Evolutionary conservation across 2,888 invertebrate genomes (phyloP).

Genomic region (Nemapogon koenigi): DNA sequence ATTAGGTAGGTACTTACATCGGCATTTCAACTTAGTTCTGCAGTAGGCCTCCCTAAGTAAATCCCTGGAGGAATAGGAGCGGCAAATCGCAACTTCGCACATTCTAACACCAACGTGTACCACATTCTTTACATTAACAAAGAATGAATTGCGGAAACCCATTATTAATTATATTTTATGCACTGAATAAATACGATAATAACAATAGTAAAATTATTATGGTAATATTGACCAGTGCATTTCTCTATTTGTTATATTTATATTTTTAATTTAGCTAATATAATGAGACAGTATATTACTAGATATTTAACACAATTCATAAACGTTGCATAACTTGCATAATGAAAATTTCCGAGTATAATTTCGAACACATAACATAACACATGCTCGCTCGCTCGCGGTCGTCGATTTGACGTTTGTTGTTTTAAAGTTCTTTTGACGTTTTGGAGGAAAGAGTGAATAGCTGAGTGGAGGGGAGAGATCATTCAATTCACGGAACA

Average conservation of each 20-base stretch:
- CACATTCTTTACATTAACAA: slow-evolving; percentile 26
- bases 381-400: neutral
- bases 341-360: slow-evolving; percentile 2
- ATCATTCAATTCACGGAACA: no score
- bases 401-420: neutral
- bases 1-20: slow-evolving; percentile 79
- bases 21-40: slow-evolving; percentile 71
- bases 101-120: slow-evolving; percentile 25
- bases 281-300: no score
- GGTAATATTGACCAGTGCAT: no score
- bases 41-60: slow-evolving; percentile 68
- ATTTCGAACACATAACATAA: slow-evolving; percentile 7
- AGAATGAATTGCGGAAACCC: slow-evolving; percentile 25
- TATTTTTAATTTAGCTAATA: no score
- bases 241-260: no score
- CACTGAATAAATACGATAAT: no score
- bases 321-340: slow-evolving; percentile 23
- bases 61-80: slow-evolving; percentile 40
- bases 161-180: slow-evolving; percentile 19
- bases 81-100: slow-evolving; percentile 12
- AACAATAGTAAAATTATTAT: no score
- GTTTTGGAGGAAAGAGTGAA: no score
- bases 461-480: no score
- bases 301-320: slow-evolving; percentile 15
- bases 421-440: no score